Evolutionary conservation across 2,113 vertebrate genomes (phyloP), one percentile per base, ranked within the genome.

Genomic region (Otus sunia): DNA sequence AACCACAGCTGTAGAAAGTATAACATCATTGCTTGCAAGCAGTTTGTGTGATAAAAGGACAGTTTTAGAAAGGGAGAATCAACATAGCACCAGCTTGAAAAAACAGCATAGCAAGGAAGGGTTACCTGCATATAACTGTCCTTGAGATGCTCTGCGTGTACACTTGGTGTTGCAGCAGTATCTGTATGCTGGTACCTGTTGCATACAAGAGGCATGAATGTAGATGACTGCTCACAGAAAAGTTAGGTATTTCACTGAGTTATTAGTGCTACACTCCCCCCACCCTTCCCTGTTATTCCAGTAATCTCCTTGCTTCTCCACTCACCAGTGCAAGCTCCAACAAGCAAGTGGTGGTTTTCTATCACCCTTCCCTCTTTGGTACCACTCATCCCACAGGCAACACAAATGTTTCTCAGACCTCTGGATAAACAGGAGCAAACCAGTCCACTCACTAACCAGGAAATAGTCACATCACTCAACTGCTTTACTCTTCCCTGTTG

Each of bases 101-200:
- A 64, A 50, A 5, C 6, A 19, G 11, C 18, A 1, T 5, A 64
- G 10, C 23, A 52, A 66, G 58, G 32, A 73, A 13, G 5, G 13
- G 15, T 69, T 67, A 74, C 27, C 59, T 84, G 45, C 21, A 11
- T 8, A 2, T 23, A 53, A 13, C 15, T 37, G 20, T 49, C 34
- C 53, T 27, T 32, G 27, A 84, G 50, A 5, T 29, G 27, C 15
- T 39, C 49, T 68, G 18, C 10, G 17, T 1, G 3, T 17, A 21
- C 20, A 26, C 8, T 5, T 20, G 12, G 45, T 0, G 0, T 21
- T 17, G 8, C 26, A 5, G 26, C n/a, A 37, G 13, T 25, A 41
- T 32, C 32, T 21, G 6, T 4, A 5, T 13, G 8, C 55, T 58
- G 29, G 49, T 72, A 6, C 26, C 34, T 21, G n/a, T 2, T 39